Conservation (phyloP, 1,140 invertebrate species). For the Argopecten irradians region DNA sequence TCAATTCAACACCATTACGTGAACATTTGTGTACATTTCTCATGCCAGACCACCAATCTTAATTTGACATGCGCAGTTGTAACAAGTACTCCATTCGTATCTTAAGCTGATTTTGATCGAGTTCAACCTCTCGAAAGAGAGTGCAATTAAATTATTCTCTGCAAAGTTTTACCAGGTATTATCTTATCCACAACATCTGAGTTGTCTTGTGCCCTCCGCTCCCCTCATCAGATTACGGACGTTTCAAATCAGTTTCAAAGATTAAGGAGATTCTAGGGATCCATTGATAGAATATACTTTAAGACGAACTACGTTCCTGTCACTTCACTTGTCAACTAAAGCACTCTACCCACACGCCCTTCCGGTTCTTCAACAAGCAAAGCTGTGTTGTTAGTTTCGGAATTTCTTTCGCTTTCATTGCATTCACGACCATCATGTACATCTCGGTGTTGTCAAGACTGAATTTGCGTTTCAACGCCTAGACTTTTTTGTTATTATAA, state of each 20-base stretch:
- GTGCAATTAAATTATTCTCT: conserved; percentile 22
- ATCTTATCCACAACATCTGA: background rate
- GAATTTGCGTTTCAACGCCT: background rate
- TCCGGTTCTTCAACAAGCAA: background rate
- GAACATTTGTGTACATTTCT: background rate
- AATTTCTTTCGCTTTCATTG: background rate
- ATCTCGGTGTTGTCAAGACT: background rate
- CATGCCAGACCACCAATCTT: background rate
- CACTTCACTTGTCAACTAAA: background rate
- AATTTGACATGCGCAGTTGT: background rate
- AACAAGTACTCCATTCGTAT: background rate
- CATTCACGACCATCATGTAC: background rate
- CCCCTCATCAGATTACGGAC: background rate
- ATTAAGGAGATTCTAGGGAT: background rate
- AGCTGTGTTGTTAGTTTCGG: background rate
- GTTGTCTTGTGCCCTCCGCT: background rate
- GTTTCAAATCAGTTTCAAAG: background rate
- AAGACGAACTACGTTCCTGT: background rate
- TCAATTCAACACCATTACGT: background rate
- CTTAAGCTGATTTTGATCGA: background rate
- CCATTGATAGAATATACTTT: background rate
- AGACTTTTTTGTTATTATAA: background rate
- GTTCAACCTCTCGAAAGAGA: background rate
- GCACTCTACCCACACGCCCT: background rate
- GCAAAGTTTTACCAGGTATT: background rate